Percentiles rank a stretch among this genome's conserved stretches.
Evolutionary conservation across 1,140 invertebrate genomes (phyloP).

Genomic region (Drosophila sucinea): DNA sequence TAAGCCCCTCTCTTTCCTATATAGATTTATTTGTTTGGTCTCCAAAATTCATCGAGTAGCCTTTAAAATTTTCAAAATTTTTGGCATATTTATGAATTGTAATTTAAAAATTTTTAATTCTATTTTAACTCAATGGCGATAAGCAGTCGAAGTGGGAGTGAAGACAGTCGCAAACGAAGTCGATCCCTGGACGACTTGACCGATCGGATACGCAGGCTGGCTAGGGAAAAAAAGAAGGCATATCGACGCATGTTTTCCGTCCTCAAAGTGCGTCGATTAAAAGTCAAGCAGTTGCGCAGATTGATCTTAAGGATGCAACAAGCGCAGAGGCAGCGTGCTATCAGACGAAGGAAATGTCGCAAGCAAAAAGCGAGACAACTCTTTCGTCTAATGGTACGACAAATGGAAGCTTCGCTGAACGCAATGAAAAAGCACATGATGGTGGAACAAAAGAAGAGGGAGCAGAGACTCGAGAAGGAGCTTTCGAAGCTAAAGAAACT

Average conservation of each 20-base stretch:
- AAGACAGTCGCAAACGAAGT: neutral
- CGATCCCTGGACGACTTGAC: neutral
- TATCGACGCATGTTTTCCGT: neutral
- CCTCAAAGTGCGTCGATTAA: neutral
- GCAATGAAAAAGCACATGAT: neutral
- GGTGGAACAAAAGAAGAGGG: neutral
- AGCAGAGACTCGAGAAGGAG: neutral
- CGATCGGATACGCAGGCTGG: neutral
- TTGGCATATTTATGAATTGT: too few species aligned
- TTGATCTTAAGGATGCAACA: neutral
- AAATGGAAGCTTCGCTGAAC: neutral
- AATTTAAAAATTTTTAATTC: too few species aligned
- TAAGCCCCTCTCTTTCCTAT: too few species aligned
- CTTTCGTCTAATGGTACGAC: neutral
- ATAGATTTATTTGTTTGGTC: too few species aligned
- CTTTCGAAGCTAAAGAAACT: neutral
- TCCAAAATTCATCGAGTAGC: too few species aligned
- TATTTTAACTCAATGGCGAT: neutral
- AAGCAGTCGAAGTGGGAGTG: neutral
- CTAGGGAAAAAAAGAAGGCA: neutral
- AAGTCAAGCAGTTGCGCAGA: conserved; percentile 1
- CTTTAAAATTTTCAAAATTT: too few species aligned
- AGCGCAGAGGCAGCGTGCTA: neutral
- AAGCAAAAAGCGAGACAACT: neutral
- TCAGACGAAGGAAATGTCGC: neutral